These are phyloP conservation scores for Lucilia sericata DNA, from an alignment of 1,140 invertebrate genomes.

Conservation along the genomic window DNA sequence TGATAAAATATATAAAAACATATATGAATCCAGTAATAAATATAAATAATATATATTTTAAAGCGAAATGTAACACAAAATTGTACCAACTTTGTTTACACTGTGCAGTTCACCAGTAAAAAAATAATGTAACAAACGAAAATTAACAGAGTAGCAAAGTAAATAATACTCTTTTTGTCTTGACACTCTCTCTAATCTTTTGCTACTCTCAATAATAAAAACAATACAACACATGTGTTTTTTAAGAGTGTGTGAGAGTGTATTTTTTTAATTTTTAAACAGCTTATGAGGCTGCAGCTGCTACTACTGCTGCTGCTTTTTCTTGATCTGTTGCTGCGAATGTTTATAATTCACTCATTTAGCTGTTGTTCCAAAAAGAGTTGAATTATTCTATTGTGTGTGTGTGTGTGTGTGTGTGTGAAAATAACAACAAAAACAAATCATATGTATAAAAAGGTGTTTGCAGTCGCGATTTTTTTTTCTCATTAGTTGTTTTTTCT, in stretches of 20 bases:
- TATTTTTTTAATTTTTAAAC: neutral
- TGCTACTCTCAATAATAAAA: neutral
- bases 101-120: no score
- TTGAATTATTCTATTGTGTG: neutral
- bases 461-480: neutral
- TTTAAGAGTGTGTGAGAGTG: neutral
- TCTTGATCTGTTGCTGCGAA: neutral
- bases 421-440: constrained; percentile 1
- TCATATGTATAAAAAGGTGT: neutral
- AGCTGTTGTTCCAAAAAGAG: constrained; percentile 3
- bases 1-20: no score
- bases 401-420: neutral
- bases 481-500: neutral
- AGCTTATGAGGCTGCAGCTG: neutral
- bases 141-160: neutral
- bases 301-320: neutral
- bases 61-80: no score
- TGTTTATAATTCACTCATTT: neutral
- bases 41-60: no score
- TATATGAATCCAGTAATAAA: no score
- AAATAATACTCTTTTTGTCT: neutral
- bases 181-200: neutral
- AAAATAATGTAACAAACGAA: neutral
- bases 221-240: neutral
- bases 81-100: no score